Base-by-base conservation (phyloP, 2,888 invertebrate genomes). In the Lithophane semibrunnea region DNA sequence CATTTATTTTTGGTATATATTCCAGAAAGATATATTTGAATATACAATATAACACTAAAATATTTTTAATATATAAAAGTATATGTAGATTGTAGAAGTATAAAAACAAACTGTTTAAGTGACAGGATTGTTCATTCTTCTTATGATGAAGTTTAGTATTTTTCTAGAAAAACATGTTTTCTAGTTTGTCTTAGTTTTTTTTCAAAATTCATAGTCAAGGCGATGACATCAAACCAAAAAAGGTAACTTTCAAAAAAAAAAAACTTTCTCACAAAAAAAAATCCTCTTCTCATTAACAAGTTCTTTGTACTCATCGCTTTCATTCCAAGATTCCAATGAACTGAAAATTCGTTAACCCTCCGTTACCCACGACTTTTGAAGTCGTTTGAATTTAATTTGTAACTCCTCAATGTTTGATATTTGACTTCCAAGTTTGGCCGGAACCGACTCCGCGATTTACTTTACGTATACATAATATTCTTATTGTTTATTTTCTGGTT, bases 351-450 rank as follows among this genome's bases (percentile, higher is more conserved):
- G 56, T 74, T 69, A 79, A 82, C 73, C 82, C 67, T 71, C 60
- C 60, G 37, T 56, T 79, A 61, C 67, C 74, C 74, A 75, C 52
- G 52, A 79, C 79, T 76, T 82, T 75, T 69, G 83, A 83, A 85
- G 76, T 79, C 67, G 73, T 79, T 71, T 86, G 74, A 87, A 87
- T 88, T 87, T 87, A 91, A 90, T 89, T 89, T 88, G 88, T 85
- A 80, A 79, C 85, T 83, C 80, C 71, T 79, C 82, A 90, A 90
- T 90, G 86, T 90, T 90, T 90, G 85, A 83, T 84, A 80, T 88
- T 85, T 60, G 77, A 82, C 77, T 84, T 86, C 61, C 56, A 74
- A 84, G 83, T 87, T 88, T 82, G 70, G 49, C 44, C 60, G 44
- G 73, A 70, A 73, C 52, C 68, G 47, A 68, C 44, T 69, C 63